phyloP scores from a whole-genome alignment of 2,797 vertebrate species.

The Smutsia temminckii region DNA sequence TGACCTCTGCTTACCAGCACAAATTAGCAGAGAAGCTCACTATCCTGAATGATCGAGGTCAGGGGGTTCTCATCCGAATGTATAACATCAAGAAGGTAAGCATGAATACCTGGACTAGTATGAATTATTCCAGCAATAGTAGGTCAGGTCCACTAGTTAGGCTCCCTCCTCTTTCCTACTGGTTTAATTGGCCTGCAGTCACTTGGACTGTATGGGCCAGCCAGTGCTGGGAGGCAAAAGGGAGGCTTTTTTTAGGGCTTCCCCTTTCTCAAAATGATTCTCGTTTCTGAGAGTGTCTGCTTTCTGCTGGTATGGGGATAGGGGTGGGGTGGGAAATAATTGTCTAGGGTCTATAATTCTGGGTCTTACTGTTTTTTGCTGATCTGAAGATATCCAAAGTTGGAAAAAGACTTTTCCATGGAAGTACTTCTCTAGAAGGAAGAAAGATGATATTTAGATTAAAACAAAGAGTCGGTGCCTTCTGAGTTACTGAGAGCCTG shows the following conservation, averaged over 20 bases:
- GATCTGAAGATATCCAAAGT: background rate
- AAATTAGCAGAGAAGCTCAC: slow-evolving; percentile 95
- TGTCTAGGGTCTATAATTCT: slow-evolving; percentile 7
- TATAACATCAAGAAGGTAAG: slow-evolving; percentile 96
- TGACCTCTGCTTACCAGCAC: slow-evolving; percentile 91
- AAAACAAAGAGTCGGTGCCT: background rate
- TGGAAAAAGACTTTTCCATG: background rate
- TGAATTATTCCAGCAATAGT: too few species aligned
- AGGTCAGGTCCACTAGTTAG: background rate
- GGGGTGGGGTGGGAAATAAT: background rate
- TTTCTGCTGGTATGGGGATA: background rate
- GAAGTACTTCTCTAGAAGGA: background rate
- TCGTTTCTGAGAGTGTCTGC: background rate
- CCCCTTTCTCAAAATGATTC: slow-evolving; percentile 22
- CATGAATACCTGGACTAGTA: background rate
- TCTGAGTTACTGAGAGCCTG: background rate
- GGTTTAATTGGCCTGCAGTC: background rate
- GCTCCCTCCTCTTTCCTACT: background rate
- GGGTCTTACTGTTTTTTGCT: slow-evolving; percentile 18
- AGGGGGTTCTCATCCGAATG: slow-evolving; percentile 92
- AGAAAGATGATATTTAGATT: background rate
- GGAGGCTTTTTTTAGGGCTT: background rate
- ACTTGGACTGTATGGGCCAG: background rate
- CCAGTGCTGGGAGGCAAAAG: background rate
- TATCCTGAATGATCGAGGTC: slow-evolving; percentile 93